Base-by-base conservation (phyloP, 2,797 vertebrate genomes). In the Mus caroli region DNA sequence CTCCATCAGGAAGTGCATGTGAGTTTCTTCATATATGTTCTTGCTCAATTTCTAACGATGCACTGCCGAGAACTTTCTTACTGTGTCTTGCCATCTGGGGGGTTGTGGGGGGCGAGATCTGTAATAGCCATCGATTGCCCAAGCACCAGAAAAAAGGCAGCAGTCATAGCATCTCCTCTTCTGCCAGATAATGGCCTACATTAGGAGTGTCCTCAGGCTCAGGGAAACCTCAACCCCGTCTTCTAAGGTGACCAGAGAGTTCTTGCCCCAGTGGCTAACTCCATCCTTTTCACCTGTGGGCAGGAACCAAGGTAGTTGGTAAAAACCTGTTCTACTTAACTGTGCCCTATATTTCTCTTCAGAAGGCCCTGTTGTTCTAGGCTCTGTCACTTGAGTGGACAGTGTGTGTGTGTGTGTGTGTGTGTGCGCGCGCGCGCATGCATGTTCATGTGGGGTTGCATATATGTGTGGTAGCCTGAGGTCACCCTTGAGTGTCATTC, bases 331-430 rank as follows among this genome's bases (percentile, higher is more conserved):
- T 84, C 76, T 93, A 78, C 69, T 46, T 79, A 84, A 40, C 85
- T 52, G 79, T 71, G 3, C 40, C 37, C 28, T 54, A n/a, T 13
- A 50, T 86, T 76, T 96, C 80, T 95, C 62, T 94, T 80, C 76
- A 67, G 77, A 85, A 78, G 69, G 22, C n/a, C 62, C 15, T 79
- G 37, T 10, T 85, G 26, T 88, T 86, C 58, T 80, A 82, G n/a
- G 19, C 88, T 89, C 50, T 78, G 58, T 6, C 19, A 83, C 50
- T 85, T 93, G n/a, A 26, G 19, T 1, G 58, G 88, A 96, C 71
- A 69, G 62, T 62, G 28, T 40, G 28, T 56, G 77, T 37, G 34
- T 56, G 78, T 37, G 15, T n/a, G 77, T 10, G 52, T 56, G 20
- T 22, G 34, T 58, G 9, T 7, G 26, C 46, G 37, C 34, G 80